A percentile compares a stretch with the other conserved stretches of the same genome.
Evolutionary conservation across 2,797 vertebrate genomes (phyloP).

Genomic region (Sebastes alutus): DNA sequence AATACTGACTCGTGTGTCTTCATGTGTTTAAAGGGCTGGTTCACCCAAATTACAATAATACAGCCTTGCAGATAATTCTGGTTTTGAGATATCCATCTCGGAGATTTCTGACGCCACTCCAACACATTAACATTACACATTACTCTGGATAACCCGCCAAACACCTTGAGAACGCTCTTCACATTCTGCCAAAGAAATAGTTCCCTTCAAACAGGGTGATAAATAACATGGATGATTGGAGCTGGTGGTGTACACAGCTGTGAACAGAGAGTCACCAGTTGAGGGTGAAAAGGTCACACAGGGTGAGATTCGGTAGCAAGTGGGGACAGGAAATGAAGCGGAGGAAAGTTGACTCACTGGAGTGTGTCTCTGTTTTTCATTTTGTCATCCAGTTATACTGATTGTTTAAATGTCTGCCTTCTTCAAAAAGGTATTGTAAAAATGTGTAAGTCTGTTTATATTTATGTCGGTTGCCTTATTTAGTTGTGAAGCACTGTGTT

Average conservation of each 20-base stretch:
- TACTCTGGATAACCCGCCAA: neutral
- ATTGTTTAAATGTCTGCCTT: neutral
- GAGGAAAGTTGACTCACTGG: neutral
- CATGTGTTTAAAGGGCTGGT: neutral
- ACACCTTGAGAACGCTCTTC: neutral
- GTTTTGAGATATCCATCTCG: neutral
- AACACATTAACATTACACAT: neutral
- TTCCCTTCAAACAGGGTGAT: neutral
- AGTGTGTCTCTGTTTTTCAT: neutral
- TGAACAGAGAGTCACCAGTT: neutral
- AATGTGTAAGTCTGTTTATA: neutral
- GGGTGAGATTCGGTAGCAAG: conserved; percentile 1
- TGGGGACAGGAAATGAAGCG: neutral
- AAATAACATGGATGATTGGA: neutral
- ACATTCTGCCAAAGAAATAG: neutral
- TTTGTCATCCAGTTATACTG: neutral
- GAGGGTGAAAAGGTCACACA: conserved; percentile 21
- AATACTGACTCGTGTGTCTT: neutral
- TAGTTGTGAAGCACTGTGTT: no score
- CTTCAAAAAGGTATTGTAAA: neutral
- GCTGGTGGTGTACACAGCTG: conserved; percentile 2
- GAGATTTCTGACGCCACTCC: neutral
- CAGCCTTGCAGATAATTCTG: neutral
- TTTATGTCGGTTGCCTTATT: neutral
- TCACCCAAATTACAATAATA: neutral